Evolutionary conservation across 2,888 invertebrate genomes (phyloP), one percentile per base, ranked within the genome.

Genomic region (Caenorhabditis auriculariae): DNA sequence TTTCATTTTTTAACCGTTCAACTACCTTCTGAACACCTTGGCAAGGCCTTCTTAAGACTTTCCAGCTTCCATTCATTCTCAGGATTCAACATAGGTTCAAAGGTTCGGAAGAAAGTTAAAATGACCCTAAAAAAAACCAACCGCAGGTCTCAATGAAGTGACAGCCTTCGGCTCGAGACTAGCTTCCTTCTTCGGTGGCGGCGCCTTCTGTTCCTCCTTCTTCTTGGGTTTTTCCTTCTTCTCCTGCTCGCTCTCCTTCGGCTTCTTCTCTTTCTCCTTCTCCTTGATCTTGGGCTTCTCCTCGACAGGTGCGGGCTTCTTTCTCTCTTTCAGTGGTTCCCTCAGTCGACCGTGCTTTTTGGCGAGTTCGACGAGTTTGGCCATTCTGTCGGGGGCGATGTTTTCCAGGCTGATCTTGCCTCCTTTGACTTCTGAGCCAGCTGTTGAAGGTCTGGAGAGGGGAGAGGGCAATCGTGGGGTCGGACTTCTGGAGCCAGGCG

Each of bases 311-410:
- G 4, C 26, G 6, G 26, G 21, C 24, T 4, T 39, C 26, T 51
- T 41, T 23, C 19, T 23, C 26, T 28, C 29, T 21, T 48, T 42
- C 43, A 17, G 32, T 9, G 15, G n/a, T 9, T 52, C 51, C 1
- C 42, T 19, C 12, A 60, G 23, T 23, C 50, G 52, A 1, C 49
- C 56, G 5, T 27, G 35, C 4, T 39, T 28, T 19, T 49, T 47
- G 15, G 60, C 60, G 2, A 56, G 9, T n/a, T 49, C 43, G 12
- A 60, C 9, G 24, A 60, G 19, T 15, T 56, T 60, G 21, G 52
- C 28, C 15, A 56, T 9, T 7, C 41, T 51, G 2, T 55, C 60
- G 12, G 44, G 28, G 17, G 47, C 48, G 26, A 54, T 6, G 7
- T 4, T 4, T 12, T 41, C 41, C 21, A 54, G 17, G 15, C 24